phyloP scores from a whole-genome alignment of 2,113 vertebrate species.

The human (Homo sapiens) region GRCh38 chrX:15920001-15920500 shows the following conservation, averaged over 20 bases:
- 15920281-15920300: constrained; percentile 2
- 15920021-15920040: background rate
- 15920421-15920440: constrained; percentile 30
- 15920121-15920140: background rate
- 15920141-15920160: constrained; percentile 14
- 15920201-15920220: constrained; percentile 13
- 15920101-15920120: background rate
- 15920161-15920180: constrained; percentile 42
- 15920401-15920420: background rate
- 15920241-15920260: constrained; percentile 8
- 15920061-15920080: background rate
- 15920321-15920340: background rate
- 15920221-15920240: constrained; percentile 37
- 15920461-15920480: background rate
- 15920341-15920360: background rate
- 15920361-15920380: constrained; percentile 27
- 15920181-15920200: constrained; percentile 27
- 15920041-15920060: background rate
- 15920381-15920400: constrained; percentile 10
- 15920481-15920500: background rate
- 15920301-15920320: background rate
- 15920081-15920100: background rate
- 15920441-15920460: background rate
- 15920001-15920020: background rate
- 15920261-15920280: constrained; percentile 32